phyloP scores from a whole-genome alignment of 2,797 vertebrate species.

The Dipus sagitta region DNA sequence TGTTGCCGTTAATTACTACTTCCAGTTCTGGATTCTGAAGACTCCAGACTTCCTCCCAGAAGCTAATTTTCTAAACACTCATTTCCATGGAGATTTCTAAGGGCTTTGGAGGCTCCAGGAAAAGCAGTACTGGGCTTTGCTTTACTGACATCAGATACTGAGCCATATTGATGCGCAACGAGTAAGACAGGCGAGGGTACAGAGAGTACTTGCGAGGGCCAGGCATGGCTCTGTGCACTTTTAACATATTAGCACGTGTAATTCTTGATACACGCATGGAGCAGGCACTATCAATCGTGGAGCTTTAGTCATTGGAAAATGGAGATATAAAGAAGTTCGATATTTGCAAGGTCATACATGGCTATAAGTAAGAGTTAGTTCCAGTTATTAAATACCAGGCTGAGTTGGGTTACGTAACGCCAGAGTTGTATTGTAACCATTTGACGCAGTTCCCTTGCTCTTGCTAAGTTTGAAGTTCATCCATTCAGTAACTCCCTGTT shows the following conservation, averaged over 20 bases:
- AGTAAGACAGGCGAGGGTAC: background rate
- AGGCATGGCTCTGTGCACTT: background rate
- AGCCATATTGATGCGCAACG: background rate
- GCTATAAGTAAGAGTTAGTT: background rate
- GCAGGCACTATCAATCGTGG: background rate
- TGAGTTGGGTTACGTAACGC: background rate
- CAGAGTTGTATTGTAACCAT: background rate
- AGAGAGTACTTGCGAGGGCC: background rate
- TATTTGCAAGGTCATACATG: background rate
- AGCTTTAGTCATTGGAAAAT: background rate
- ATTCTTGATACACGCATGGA: background rate
- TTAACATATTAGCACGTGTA: background rate
- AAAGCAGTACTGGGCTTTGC: background rate
- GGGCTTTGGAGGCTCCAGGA: background rate
- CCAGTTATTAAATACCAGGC: background rate
- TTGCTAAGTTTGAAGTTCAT: background rate
- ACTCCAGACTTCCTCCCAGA: background rate
- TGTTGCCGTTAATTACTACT: constrained; percentile 5
- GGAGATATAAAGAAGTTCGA: background rate
- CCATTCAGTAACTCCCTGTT: background rate
- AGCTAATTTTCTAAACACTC: background rate
- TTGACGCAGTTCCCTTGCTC: background rate
- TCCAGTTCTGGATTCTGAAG: constrained; percentile 28
- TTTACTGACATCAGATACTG: background rate
- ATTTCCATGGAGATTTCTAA: background rate